Percentiles rank a stretch among this genome's conserved stretches.
Conservation (phyloP, 2,797 vertebrate species). For the Mormyrus proboscirostris region DNA sequence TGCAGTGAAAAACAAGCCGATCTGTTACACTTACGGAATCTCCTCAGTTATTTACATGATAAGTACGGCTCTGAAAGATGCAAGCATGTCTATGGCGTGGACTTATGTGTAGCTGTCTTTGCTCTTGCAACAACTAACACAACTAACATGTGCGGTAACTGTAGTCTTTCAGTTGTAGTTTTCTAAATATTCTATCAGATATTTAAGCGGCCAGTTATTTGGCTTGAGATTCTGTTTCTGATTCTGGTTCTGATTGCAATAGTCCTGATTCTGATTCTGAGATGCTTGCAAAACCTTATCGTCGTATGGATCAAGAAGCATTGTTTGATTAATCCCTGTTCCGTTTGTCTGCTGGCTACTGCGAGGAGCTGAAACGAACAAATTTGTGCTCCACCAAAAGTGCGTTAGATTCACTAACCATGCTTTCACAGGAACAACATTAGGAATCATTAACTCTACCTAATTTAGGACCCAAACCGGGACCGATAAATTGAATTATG, state of each 20-base stretch:
- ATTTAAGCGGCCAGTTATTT: neutral
- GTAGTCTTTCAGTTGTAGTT: neutral
- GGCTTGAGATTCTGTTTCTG: neutral
- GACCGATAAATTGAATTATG: neutral
- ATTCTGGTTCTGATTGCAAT: neutral
- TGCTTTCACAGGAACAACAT: neutral
- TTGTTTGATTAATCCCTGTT: neutral
- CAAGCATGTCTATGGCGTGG: neutral
- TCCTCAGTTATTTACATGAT: neutral
- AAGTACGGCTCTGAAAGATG: neutral
- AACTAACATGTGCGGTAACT: no score
- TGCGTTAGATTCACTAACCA: neutral
- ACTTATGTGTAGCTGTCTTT: neutral
- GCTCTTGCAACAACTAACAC: neutral
- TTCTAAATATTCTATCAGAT: neutral
- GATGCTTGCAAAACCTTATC: neutral
- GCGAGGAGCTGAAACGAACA: neutral
- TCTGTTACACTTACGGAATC: neutral
- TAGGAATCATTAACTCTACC: neutral
- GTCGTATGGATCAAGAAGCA: neutral
- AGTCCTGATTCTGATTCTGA: neutral
- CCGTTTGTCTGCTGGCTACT: neutral
- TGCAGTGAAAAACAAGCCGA: neutral
- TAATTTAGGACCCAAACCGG: neutral
- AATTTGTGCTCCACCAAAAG: neutral